These are phyloP conservation scores for Atlantisia rogersi DNA, from an alignment of 2,113 vertebrate genomes.

Conservation along the genomic window DNA sequence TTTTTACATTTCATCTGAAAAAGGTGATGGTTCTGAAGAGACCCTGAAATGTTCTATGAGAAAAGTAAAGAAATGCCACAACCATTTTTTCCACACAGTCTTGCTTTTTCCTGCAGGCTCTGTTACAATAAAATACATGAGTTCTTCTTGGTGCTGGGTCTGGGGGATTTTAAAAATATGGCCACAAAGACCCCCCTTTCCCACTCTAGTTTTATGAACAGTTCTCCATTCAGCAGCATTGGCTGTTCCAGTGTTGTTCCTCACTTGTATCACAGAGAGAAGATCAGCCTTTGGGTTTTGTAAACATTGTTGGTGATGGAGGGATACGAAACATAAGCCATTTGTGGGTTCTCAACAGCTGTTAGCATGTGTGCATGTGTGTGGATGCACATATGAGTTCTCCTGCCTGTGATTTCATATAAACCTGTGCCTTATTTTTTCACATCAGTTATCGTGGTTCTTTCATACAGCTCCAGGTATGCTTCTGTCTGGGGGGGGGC, in stretches of 20 bases:
- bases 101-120: background rate
- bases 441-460: background rate
- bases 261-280: background rate
- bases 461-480: background rate
- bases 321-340: too few relatives aligned
- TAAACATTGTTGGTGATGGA: background rate
- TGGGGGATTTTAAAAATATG: background rate
- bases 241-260: rapidly evolving
- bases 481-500: too few relatives aligned
- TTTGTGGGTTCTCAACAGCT: rapidly evolving
- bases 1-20: background rate
- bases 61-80: background rate
- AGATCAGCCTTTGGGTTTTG: background rate
- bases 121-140: background rate
- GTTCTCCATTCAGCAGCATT: background rate
- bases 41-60: rapidly evolving
- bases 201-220: background rate
- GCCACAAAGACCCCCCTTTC: background rate
- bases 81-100: rapidly evolving
- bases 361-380: background rate
- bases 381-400: rapidly evolving
- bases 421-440: background rate
- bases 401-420: background rate
- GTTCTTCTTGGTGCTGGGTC: background rate
- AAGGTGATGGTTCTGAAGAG: background rate